Evolutionary conservation across 2,113 vertebrate species (phyloP), one percentile per base, ranked within the genome.

Genomic region (Dipodomys ordii): DNA sequence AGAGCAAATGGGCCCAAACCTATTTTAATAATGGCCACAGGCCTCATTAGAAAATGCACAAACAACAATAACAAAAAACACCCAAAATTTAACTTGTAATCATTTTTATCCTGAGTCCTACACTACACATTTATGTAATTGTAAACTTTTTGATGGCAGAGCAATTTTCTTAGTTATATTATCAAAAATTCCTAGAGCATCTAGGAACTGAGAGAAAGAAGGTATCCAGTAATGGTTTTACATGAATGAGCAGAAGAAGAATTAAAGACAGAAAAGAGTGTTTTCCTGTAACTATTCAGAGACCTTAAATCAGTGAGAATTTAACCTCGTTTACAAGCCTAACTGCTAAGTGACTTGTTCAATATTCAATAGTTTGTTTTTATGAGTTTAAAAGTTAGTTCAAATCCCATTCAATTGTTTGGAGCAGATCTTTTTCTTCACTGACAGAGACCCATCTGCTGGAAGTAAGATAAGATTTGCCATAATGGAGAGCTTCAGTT

Each of bases 301-400:
- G 77, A 27, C 68, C 74, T 4, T 62, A 2, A 19, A 53, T 44
- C 62, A n/a, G 30, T 68, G 46, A 57, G 27, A 76, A 94, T 76
- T 87, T 49, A 49, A 60, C 79, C 22, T 76, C n/a, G 2, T 72
- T 73, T 64, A 6, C 6, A 49, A 44, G 69, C 74, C 49, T 78
- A 91, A 80, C 28, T 86, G 60, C 44, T 85, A 91, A 74, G 28
- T 71, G 28, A 76, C 35, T 35, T 67, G 12, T 27, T 46, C 10
- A 78, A 83, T 25, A 30, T 16, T 73, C 15, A 74, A 30, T 3
- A 57, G 23, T 77, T 92, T 80, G 32, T 79, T 88, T 87, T 67
- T 89, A 46, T 91, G 30, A 39, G 2, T 39, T 95, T 74, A 60
- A 92, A 80, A 88, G 62, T 78, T 71, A 74, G 83, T 94, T 74